Percentiles rank a stretch among this genome's conserved stretches.
Evolutionary conservation across 2,888 invertebrate species (phyloP).

Genomic region (Smittia aterrima): DNA sequence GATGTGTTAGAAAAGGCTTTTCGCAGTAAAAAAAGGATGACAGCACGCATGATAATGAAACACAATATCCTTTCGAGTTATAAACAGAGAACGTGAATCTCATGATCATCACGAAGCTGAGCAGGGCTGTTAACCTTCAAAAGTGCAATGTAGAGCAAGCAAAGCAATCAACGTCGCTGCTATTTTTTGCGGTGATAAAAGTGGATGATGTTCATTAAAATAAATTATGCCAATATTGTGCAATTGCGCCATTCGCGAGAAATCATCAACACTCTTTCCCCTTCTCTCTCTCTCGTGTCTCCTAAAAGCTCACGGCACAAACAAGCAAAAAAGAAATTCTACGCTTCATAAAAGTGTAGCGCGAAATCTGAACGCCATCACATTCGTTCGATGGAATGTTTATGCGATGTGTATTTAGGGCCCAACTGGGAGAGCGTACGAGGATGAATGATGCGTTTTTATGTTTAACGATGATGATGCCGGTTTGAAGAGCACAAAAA

Average conservation of each 20-base stretch:
- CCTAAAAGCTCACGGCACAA: background rate
- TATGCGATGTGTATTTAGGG: constrained; percentile 8
- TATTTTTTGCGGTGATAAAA: constrained; percentile 12
- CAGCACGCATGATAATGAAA: background rate
- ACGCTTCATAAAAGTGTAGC: background rate
- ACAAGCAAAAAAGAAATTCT: constrained; percentile 1
- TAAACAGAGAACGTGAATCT: background rate
- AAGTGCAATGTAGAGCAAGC: background rate
- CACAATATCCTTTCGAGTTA: background rate
- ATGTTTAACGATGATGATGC: constrained; percentile 26
- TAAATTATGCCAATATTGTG: constrained; percentile 37
- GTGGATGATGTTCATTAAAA: constrained; percentile 39
- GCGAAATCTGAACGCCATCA: background rate
- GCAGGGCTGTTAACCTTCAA: background rate
- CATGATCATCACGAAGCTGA: background rate
- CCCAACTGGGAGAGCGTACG: background rate
- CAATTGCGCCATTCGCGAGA: constrained; percentile 18
- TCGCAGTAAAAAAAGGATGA: background rate
- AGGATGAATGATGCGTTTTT: constrained; percentile 37
- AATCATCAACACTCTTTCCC: background rate
- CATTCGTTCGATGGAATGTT: background rate
- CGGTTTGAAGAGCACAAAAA: background rate
- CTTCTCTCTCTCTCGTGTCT: no score
- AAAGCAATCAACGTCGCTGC: constrained; percentile 1
- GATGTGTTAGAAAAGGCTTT: background rate